Base-by-base conservation (phyloP, 2,888 invertebrate genomes). In the Acrobasis suavella region DNA sequence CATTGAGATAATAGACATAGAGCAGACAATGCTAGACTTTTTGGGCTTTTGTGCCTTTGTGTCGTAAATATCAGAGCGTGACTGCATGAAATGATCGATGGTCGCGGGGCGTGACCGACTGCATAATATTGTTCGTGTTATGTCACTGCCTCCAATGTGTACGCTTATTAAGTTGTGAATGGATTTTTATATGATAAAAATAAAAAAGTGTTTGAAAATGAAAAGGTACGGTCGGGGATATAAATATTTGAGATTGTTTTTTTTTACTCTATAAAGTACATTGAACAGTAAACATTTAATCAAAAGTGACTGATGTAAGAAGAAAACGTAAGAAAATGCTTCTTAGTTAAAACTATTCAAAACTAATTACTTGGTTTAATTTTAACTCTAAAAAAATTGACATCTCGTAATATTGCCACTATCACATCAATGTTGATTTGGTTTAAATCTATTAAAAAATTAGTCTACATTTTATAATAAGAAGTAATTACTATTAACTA, bases 31-130 rank as follows among this genome's bases (percentile, higher is more conserved):
- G 32, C 32, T 32, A 32, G 32, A 32, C 7, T 32, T 32, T 32
- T 32, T 32, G 7, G 32, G 7, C 32, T 42, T 42, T 46, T 46
- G 10, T 2, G 46, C 10, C 55, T 16, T 55, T 55, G 39, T 55
- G 55, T 16, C n/a, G 3, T 16, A 50, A 37, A 38, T 38, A 59
- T 50, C 37, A 37, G 59, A 59, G 50, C 59, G 50, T 59, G 16
- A 37, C 59, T 16, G 50, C 32, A n/a, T 38, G 16, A 59, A 50
- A 59, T 37, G 50, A 50, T 38, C 37, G 49, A 50, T 37, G 15
- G 16, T 39, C 15, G 16, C 16, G 55, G 3, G 16, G 38, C 55
- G 55, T 55, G 55, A 55, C 15, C 9, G 38, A 55, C 46, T 46
- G 46, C 46, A 46, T 46, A 46, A 46, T 46, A 14, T 46, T 46